Base-by-base conservation (phyloP, 1,140 invertebrate genomes). In the Euwallacea similis region DNA sequence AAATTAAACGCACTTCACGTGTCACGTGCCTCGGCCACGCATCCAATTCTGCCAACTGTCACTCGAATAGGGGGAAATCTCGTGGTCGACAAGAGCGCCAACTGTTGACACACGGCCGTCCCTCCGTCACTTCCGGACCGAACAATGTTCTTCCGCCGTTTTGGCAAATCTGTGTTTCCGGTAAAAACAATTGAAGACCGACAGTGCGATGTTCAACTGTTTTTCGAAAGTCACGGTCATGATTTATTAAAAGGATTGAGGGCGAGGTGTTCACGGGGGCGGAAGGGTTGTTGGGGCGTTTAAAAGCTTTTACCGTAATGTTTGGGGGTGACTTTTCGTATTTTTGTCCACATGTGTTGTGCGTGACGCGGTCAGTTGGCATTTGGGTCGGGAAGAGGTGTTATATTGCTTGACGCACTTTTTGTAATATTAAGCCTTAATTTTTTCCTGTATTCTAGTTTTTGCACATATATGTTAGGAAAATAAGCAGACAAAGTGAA, bases 91-190 rank as follows among this genome's bases (percentile, higher is more conserved):
- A 65, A 69, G 69, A 63, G 69, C 54, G 58, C 73, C 73, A 72
- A 74, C 73, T 74, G 73, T 74, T 74, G 73, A 74, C 70, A 69
- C 73, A 60, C 41, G 59, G 21, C 64, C 42, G 42, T 46, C 62
- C 72, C 68, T 15, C 13, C 53, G 16, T 58, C 61, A 43, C 59
- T 74, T 74, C 73, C 73, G 69, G 70, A 56, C 4, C 15, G 58
- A 65, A 74, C 70, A 74, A 74, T 74, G 61, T 65, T 60, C 60
- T 71, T 74, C 70, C 64, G 59, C 46, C 46, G 33, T 71, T 69
- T 50, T 61, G 69, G 63, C 54, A 72, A 74, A 74, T 74, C 73
- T 74, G 73, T 72, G 70, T 69, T 72, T 74, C 73, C 73, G 70
- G 70, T 33, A 6, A 44, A 69, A 67, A 67, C 66, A 67, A 67